Percentiles rank a stretch among this genome's conserved stretches.
Conservation (phyloP, 2,888 invertebrate genomes). For the Hirtodrosophila histrioides region DNA sequence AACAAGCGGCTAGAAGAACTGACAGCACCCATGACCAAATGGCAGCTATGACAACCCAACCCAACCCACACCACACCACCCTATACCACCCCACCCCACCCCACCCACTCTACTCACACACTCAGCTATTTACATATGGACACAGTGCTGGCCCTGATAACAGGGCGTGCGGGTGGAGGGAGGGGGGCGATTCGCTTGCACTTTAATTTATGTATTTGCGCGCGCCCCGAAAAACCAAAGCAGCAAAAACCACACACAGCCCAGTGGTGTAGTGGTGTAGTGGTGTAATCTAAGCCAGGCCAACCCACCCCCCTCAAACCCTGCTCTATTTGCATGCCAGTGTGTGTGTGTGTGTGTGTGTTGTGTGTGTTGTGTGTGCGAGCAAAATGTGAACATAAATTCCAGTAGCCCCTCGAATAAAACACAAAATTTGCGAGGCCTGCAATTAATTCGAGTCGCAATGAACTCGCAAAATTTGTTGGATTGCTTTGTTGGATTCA, state of each 20-base stretch:
- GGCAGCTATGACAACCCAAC: constrained; percentile 53
- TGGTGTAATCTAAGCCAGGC: constrained; percentile 41
- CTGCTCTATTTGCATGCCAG: constrained; percentile 50
- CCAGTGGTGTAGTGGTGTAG: constrained; percentile 9
- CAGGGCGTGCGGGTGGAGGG: constrained; percentile 10
- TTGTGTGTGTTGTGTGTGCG: constrained; percentile 18
- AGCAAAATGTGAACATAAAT: constrained; percentile 74
- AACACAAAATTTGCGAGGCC: constrained; percentile 42
- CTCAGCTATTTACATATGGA: constrained; percentile 55
- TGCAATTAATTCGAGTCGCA: constrained; percentile 64
- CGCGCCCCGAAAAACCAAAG: constrained; percentile 47
- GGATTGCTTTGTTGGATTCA: constrained; percentile 5
- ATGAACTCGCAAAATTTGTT: constrained; percentile 49
- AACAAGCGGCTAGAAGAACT: constrained; percentile 8
- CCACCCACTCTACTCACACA: constrained; percentile 1
- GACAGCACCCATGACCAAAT: constrained; percentile 50
- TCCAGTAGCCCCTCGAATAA: constrained; percentile 56
- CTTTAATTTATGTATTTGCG: constrained; percentile 71
- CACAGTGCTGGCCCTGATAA: constrained; percentile 43
- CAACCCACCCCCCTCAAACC: constrained; percentile 5
- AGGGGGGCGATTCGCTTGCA: constrained; percentile 55
- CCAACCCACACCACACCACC: background rate
- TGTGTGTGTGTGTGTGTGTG: too few relatives aligned
- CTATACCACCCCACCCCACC: background rate
- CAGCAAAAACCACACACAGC: constrained; percentile 19